Percentiles rank a stretch among this genome's conserved stretches.
These are phyloP conservation scores for Sterna hirundo DNA, from an alignment of 2,113 vertebrate species.

Conservation along the genomic window DNA sequence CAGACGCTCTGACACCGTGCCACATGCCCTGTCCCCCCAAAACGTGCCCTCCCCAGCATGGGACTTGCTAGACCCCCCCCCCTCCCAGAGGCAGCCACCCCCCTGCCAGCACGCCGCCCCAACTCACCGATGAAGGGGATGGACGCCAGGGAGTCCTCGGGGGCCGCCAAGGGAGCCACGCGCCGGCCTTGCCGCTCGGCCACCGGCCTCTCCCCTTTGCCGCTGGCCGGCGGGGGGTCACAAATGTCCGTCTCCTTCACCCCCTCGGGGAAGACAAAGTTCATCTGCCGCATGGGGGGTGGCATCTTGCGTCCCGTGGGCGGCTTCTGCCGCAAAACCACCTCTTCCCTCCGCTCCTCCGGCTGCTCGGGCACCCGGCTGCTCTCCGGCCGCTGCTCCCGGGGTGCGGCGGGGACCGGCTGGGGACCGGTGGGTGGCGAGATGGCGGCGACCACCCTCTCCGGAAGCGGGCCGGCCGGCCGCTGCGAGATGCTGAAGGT, in stretches of 20 bases:
- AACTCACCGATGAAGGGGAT: constrained; percentile 96
- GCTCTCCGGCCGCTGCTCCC: constrained; percentile 61
- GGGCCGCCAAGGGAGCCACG: constrained; percentile 79
- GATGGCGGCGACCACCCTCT: not conserved
- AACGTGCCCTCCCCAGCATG: accelerated
- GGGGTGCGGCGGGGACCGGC: accelerated
- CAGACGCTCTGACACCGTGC: accelerated
- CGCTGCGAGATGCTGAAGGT: constrained; percentile 75
- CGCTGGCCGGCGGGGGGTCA: not conserved
- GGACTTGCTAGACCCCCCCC: not conserved
- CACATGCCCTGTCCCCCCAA: not conserved
- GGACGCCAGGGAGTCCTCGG: constrained; percentile 92
- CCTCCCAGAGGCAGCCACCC: accelerated
- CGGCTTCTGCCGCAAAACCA: constrained; percentile 92
- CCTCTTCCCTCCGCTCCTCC: constrained; percentile 79
- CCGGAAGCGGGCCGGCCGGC: not conserved
- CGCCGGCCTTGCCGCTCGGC: constrained; percentile 69
- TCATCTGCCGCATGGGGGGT: constrained; percentile 78
- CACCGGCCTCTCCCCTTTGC: constrained; percentile 44
- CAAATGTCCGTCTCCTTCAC: constrained; percentile 74
- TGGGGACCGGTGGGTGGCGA: accelerated
- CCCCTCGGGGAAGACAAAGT: constrained; percentile 83
- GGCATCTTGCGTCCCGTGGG: constrained; percentile 86
- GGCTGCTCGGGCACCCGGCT: not conserved
- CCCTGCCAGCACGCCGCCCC: accelerated